Evolutionary conservation across 2,797 vertebrate genomes (phyloP).

Genomic region (Poecilia wingei): DNA sequence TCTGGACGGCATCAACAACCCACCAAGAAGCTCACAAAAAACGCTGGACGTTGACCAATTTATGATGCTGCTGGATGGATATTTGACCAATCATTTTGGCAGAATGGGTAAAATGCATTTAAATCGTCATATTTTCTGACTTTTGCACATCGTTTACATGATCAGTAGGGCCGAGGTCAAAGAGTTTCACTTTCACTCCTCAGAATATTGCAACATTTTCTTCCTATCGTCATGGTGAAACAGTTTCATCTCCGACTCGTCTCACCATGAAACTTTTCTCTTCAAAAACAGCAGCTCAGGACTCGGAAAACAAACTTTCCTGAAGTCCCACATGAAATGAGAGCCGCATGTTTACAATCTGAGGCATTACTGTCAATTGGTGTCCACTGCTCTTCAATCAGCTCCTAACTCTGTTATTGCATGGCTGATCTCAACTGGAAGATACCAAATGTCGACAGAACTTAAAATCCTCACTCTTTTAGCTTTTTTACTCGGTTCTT

Average conservation of each 20-base stretch:
- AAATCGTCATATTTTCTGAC: neutral
- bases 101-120: neutral
- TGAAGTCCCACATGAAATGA: constrained; percentile 4
- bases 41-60: neutral
- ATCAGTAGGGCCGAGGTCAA: neutral
- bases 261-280: neutral
- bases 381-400: constrained; percentile 6
- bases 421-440: neutral
- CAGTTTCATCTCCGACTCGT: neutral
- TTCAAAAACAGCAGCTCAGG: neutral
- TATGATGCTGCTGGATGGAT: neutral
- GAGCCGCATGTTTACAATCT: constrained; percentile 6
- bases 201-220: neutral
- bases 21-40: neutral
- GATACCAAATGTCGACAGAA: constrained; percentile 16
- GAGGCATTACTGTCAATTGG: neutral
- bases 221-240: neutral
- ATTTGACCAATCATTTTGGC: neutral
- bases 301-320: neutral
- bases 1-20: neutral
- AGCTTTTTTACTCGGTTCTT: constrained; percentile 25
- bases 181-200: neutral
- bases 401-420: constrained; percentile 4
- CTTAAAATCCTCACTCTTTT: constrained; percentile 26
- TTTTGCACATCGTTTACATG: neutral